Evolutionary conservation across 2,888 invertebrate genomes (phyloP), one percentile per base, ranked within the genome.

Genomic region (Tolmerus cingulatus): DNA sequence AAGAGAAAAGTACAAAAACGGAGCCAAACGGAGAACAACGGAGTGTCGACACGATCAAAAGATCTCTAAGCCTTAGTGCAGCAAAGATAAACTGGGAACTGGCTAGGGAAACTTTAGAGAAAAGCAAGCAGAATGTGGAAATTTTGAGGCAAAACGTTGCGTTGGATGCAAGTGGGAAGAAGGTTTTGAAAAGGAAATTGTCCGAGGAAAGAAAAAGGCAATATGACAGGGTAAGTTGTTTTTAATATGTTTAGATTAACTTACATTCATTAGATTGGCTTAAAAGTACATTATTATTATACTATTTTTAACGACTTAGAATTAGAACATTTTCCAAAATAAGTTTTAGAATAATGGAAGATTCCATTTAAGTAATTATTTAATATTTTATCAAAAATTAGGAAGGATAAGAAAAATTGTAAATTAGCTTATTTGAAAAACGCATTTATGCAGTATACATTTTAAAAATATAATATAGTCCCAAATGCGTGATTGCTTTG

Each of bases 101-200:
- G 34, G 90, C 90, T 2, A 91, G 91, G 57, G 91, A 92, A 87
- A 91, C 92, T 7, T 89, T 92, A n/a, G 92, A 93, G 86, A 93
- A 93, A 88, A 91, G 92, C 86, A 93, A 93, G 87, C 92, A 92
- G 82, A 93, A 93, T 89, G 90, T 93, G 2, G 92, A 93, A 88
- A 92, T 93, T 5, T 88, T 93, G 77, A 90, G 92, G 0, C 92
- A 93, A 87, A 92, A 92, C 88, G 91, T 90, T 0, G 90, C 91
- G 0, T 81, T 89, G 89, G 89, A 88, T 12, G 84, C 74, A 88
- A 89, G 88, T 87, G 89, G 82, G 86, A 87, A 90, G 27, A 90
- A 89, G 88, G 79, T 90, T 89, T 40, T 86, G 79, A 89, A 89
- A 78, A 88, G 90, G 34, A 89, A 89, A 87, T 88, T 89, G 43